Evolutionary conservation across 2,113 vertebrate genomes (phyloP), one percentile per base, ranked within the genome.

Genomic region (Poeciliopsis prolifica): DNA sequence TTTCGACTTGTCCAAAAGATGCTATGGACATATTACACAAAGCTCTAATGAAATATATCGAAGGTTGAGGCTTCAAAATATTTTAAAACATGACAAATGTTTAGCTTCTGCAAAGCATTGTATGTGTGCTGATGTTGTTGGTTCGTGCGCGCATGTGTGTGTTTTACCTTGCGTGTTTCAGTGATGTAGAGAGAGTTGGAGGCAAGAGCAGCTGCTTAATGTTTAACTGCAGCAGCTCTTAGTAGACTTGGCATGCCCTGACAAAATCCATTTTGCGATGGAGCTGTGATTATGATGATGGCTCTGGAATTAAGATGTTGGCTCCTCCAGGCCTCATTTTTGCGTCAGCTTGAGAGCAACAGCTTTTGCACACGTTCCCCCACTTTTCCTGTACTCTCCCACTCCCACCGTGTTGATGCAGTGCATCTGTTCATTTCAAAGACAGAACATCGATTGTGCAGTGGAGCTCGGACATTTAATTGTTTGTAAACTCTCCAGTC

Each of bases 251-350:
- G 93, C 94, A n/a, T 93, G 79, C 91, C 94, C 95, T 95, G 95
- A 95, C 95, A 94, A 92, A 84, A 94, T 78, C 87, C 77, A 84
- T 95, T 97, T 95, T 90, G 85, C 93, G 92, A 89, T 92, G 94
- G 92, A 93, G 93, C 86, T 78, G 83, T 93, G 91, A 94, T 95
- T 96, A 93, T 87, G 90, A 92, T 93, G 93, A 94, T 93, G 92
- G 90, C 87, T 65, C 89, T 87, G 89, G 93, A 92, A 89, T 92
- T 91, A 92, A 89, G 91, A 91, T 90, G 88, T 89, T 90, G 89
- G 91, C 93, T 93, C 89, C 79, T 87, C 40, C 71, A 87, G 82
- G 70, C 61, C 78, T 61, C n/a, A 28, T 78, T 91, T 80, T 58
- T 80, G 89, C 89, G 87, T 84, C 91, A 19, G 94, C 90, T 93